Conservation (phyloP, 1,140 invertebrate species). For the Pseudomyrmex gracilis region DNA sequence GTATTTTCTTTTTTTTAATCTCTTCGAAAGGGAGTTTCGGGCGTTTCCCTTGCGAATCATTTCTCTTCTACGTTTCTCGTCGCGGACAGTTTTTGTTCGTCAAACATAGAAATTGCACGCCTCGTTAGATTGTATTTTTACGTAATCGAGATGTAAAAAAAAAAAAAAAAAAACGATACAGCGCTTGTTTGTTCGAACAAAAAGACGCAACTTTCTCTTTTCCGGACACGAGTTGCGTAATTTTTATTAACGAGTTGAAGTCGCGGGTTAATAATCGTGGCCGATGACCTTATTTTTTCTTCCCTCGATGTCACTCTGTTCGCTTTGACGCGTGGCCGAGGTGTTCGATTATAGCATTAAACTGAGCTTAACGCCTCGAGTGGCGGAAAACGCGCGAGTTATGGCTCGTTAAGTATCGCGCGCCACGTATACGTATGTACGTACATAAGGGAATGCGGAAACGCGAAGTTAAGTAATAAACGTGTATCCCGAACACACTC, state of each 20-base stretch:
- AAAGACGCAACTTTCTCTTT: background rate
- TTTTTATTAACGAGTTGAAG: conserved; percentile 20
- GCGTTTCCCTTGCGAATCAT: background rate
- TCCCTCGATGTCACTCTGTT: conserved; percentile 33
- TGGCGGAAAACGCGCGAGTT: conserved; percentile 43
- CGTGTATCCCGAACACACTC: background rate
- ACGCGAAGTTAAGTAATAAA: conserved; percentile 53
- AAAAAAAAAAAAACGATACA: too few relatives aligned
- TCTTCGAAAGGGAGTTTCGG: background rate
- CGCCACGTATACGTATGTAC: conserved; percentile 5
- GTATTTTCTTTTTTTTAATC: conserved; percentile 46
- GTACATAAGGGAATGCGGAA: conserved; percentile 18
- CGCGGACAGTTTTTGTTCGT: background rate
- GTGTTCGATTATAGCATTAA: conserved; percentile 53
- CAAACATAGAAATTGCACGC: background rate
- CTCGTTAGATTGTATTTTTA: background rate
- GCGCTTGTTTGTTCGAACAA: too few relatives aligned
- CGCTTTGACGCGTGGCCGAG: conserved; percentile 38
- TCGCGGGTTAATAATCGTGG: conserved; percentile 11
- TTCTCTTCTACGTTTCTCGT: background rate
- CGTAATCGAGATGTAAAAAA: too few relatives aligned
- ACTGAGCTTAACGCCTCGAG: conserved; percentile 20
- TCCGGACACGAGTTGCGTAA: conserved; percentile 6
- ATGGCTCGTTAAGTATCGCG: conserved; percentile 53
- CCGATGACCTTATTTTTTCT: conserved; percentile 44